Base-by-base conservation (phyloP, 2,888 invertebrate species). In the Emmelina monodactyla region DNA sequence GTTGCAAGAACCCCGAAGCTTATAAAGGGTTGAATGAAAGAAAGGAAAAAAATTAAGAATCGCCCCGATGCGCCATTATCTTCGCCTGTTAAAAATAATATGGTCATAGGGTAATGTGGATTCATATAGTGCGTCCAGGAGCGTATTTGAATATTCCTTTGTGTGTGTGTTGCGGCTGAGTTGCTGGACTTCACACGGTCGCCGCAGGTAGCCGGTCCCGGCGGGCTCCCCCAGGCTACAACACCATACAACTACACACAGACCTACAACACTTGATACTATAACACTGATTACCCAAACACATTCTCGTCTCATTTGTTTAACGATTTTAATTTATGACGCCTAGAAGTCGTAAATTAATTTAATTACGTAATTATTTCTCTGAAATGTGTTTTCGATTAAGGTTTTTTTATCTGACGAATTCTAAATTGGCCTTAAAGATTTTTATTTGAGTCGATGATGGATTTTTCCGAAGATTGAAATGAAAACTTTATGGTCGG, bases 61-160 rank as follows among this genome's bases (percentile, higher is more conserved):
- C 75, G 70, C 72, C 73, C 72, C 78, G 79, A 78, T 78, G 71
- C 65, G 68, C 73, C 61, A 78, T 79, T 79, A 79, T 79, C 79
- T 76, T 73, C 57, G 60, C 58, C 71, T 68, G 72, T 68, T 78
- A 76, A 71, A 79, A 79, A 79, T 78, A 78, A 78, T 78, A 75
- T 67, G 76, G 76, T 73, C 75, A 72, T 78, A 72, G 78, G 73
- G 79, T 70, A 71, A 65, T 68, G 71, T 51, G 71, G 70, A 76
- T 76, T 78, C 69, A 75, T 68, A 70, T 67, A 64, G 63, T 64
- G 54, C 69, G 79, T 78, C 79, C 78, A 79, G 65, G 76, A 70
- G 76, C 66, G 75, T 58, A 75, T 75, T 73, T 71, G 73, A 79
- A 79, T 79, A 73, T 68, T 52, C 47, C 51, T 59, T 75, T 73